These are phyloP conservation scores for Gonioctena quinquepunctata DNA, from an alignment of 1,140 invertebrate species.

Conservation along the genomic window DNA sequence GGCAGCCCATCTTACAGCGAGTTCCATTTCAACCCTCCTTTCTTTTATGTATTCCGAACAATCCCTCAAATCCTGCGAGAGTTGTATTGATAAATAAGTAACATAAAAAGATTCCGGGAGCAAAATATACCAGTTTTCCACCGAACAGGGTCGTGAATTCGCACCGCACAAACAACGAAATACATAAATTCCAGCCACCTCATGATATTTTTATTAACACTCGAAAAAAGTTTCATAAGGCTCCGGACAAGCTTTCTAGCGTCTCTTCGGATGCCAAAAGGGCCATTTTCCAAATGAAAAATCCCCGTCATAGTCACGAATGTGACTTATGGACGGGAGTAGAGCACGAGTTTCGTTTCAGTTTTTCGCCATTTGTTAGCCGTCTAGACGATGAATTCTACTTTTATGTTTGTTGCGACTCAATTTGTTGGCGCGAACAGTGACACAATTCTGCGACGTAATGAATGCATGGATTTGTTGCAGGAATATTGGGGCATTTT, in stretches of 20 bases:
- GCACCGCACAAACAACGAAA: neutral
- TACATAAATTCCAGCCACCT: neutral
- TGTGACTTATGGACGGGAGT: neutral
- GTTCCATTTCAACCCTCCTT: too few relatives aligned
- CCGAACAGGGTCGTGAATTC: too few relatives aligned
- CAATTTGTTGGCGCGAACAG: neutral
- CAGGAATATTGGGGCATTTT: too few relatives aligned
- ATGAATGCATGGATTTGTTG: too few relatives aligned
- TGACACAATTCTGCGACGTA: too few relatives aligned
- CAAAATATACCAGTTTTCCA: too few relatives aligned
- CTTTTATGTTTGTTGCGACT: neutral
- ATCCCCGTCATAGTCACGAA: neutral
- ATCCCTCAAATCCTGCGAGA: too few relatives aligned
- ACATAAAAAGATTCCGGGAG: too few relatives aligned
- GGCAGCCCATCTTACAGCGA: too few relatives aligned
- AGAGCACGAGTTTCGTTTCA: neutral
- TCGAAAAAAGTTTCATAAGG: neutral
- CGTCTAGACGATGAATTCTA: neutral
- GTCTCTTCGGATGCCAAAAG: neutral
- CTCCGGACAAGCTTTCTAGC: neutral
- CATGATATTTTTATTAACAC: neutral
- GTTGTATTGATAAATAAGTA: too few relatives aligned
- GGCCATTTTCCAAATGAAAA: neutral
- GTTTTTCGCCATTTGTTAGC: neutral
- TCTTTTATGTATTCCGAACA: too few relatives aligned